These are phyloP conservation scores for Phalanger gymnotis DNA, from an alignment of 2,797 vertebrate species.

Conservation along the genomic window DNA sequence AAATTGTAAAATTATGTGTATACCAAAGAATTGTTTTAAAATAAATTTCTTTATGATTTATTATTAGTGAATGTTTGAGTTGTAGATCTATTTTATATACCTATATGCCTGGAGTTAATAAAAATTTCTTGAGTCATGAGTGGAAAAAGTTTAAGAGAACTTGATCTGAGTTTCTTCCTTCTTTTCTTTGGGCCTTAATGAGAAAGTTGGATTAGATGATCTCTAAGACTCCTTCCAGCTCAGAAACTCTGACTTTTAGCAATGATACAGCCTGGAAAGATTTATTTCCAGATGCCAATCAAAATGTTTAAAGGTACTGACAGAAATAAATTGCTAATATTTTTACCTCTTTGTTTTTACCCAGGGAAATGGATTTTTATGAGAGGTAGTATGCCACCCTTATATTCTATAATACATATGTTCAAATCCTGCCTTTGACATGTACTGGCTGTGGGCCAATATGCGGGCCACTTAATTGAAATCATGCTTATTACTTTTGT, in stretches of 20 bases:
- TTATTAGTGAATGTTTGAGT: too few relatives aligned
- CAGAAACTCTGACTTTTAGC: neutral
- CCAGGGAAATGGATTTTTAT: neutral
- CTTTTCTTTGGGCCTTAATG: neutral
- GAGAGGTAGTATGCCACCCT: neutral
- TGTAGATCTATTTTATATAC: too few relatives aligned
- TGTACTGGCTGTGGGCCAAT: neutral
- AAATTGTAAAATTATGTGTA: too few relatives aligned
- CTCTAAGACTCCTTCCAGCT: neutral
- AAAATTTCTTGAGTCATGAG: too few relatives aligned
- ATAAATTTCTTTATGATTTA: too few relatives aligned
- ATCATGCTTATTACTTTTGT: neutral
- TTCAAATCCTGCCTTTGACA: neutral
- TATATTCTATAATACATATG: neutral
- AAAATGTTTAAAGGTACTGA: neutral
- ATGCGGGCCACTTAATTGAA: neutral
- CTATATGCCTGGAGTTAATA: too few relatives aligned
- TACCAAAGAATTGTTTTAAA: too few relatives aligned
- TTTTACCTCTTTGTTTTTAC: neutral
- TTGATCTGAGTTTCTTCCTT: neutral
- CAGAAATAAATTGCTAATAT: conserved; percentile 21
- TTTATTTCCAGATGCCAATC: neutral
- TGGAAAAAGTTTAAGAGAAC: too few relatives aligned
- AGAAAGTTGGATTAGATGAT: neutral
- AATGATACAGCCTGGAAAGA: neutral